Percentiles rank a stretch among this genome's conserved stretches.
Evolutionary conservation across 2,113 vertebrate species (phyloP).

Genomic region (Chinchilla lanigera): DNA sequence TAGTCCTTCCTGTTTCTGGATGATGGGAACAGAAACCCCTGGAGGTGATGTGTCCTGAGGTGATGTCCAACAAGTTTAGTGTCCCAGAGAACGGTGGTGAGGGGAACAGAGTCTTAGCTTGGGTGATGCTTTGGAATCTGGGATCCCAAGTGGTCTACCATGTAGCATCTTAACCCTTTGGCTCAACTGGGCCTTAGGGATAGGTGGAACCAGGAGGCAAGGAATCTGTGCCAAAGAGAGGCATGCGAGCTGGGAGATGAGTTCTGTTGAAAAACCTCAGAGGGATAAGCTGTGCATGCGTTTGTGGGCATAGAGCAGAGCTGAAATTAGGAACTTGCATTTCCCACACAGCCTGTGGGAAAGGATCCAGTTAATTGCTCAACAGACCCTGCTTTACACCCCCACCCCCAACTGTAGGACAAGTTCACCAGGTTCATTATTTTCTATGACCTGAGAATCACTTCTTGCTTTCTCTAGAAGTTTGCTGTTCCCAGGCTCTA

Average conservation of each 20-base stretch:
- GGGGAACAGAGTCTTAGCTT: not conserved
- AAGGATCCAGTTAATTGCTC: not conserved
- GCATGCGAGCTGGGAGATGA: not conserved
- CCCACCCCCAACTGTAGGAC: not conserved
- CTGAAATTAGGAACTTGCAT: not conserved
- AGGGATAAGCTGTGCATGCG: not conserved
- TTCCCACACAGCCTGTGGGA: not conserved
- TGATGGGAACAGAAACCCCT: not conserved
- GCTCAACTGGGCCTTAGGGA: not conserved
- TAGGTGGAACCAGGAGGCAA: not conserved
- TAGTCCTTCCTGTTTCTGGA: not conserved
- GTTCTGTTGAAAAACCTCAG: not conserved
- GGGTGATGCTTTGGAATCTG: not conserved
- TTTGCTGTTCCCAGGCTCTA: not conserved
- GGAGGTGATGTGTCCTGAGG: not conserved
- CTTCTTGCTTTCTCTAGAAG: not conserved
- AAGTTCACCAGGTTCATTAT: not conserved
- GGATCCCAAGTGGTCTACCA: not conserved
- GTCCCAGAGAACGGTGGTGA: not conserved
- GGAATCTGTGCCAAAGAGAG: not conserved
- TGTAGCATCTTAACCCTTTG: not conserved
- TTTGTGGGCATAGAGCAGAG: accelerated
- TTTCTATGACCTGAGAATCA: not conserved
- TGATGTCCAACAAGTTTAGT: not conserved
- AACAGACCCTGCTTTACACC: not conserved